Conservation (phyloP, 2,113 vertebrate species). For the Leiothrix lutea region DNA sequence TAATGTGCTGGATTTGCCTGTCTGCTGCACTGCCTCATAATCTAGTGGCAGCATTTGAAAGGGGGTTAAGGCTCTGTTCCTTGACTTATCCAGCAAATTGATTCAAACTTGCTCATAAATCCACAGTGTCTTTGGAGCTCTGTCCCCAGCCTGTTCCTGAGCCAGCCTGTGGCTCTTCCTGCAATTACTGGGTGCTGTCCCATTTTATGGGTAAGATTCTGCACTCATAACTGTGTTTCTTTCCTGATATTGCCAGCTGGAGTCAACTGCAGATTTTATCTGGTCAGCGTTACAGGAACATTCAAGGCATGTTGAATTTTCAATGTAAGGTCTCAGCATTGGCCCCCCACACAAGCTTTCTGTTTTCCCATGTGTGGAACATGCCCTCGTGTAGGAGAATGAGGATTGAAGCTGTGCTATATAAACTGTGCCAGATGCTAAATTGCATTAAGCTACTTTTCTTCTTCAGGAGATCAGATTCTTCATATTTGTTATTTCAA, state of each 20-base stretch:
- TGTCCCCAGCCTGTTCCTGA: fast-evolving
- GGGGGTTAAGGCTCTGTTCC: not conserved
- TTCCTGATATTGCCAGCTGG: not conserved
- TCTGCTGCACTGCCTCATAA: not conserved
- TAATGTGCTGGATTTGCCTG: not conserved
- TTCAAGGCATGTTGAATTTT: not conserved
- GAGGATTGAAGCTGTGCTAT: not conserved
- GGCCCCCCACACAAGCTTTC: not conserved
- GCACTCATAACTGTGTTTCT: not conserved
- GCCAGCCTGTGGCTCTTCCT: not conserved
- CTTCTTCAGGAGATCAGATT: not conserved
- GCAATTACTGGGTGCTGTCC: not conserved
- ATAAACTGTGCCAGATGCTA: not conserved
- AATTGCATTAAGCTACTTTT: not conserved
- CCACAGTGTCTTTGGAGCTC: not conserved
- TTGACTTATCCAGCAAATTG: not conserved
- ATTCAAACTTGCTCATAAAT: not conserved
- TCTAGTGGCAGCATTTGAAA: not conserved
- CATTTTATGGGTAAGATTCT: not conserved
- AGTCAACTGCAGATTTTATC: not conserved
- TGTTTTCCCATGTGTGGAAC: not conserved
- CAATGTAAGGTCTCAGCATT: not conserved
- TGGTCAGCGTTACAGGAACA: not conserved
- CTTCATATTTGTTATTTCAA: not conserved
- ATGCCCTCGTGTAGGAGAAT: not conserved